phyloP scores from a whole-genome alignment of 2,888 invertebrate species.

The Polymixis flavicincta region DNA sequence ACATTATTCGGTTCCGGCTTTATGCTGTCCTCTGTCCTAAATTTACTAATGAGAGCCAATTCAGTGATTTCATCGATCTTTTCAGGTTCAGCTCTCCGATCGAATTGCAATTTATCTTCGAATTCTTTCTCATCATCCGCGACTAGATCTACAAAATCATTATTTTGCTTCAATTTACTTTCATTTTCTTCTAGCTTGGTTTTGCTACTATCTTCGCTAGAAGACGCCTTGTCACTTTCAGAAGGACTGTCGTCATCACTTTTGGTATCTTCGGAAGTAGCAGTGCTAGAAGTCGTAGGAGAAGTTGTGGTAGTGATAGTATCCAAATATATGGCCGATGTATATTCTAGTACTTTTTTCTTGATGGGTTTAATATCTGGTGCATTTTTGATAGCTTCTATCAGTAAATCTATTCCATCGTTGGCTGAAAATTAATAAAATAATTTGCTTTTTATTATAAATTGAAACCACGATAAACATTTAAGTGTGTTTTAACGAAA shows the following conservation, averaged over 20 bases:
- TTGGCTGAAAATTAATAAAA: conserved; percentile 77
- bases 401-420: conserved; percentile 83
- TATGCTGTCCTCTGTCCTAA: conserved; percentile 10
- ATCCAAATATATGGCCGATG: conserved; percentile 27
- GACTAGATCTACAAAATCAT: conserved; percentile 47
- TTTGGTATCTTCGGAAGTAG: conserved; percentile 3
- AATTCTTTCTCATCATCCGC: conserved; percentile 56
- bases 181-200: conserved; percentile 36
- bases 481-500: background rate
- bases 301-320: conserved; percentile 12
- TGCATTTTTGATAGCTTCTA: conserved; percentile 84
- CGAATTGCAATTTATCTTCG: conserved; percentile 62
- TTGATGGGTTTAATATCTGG: conserved; percentile 80
- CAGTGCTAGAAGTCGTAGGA: too few species aligned
- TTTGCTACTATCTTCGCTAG: conserved; percentile 40
- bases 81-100: conserved; percentile 48
- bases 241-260: conserved; percentile 35
- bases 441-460: background rate
- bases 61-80: conserved; percentile 37
- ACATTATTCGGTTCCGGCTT: conserved; percentile 18
- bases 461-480: background rate
- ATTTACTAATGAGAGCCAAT: conserved; percentile 24
- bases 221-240: conserved; percentile 30
- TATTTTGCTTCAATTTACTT: conserved; percentile 31
- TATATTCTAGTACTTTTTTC: conserved; percentile 71